These are phyloP conservation scores for Atractosteus spatula DNA, from an alignment of 2,113 vertebrate genomes.

Conservation along the genomic window DNA sequence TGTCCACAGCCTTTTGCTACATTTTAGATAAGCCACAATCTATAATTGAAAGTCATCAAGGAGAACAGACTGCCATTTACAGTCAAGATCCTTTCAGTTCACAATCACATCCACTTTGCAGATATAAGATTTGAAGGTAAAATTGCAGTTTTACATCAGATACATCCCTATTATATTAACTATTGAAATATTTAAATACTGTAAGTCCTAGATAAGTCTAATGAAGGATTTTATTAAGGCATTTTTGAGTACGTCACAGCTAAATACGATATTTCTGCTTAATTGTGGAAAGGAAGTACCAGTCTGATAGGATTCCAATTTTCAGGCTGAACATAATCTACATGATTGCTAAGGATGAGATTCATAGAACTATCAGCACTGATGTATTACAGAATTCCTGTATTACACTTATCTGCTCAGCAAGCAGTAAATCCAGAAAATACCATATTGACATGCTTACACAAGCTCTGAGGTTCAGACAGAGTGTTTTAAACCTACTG, in stretches of 20 bases:
- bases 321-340: background rate
- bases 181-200: no score
- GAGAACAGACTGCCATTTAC: no score
- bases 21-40: background rate
- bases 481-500: background rate
- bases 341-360: background rate
- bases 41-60: no score
- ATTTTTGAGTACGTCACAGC: no score
- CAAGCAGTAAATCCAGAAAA: background rate
- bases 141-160: no score
- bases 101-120: no score
- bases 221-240: no score
- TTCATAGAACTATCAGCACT: background rate
- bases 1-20: background rate
- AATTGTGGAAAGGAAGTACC: background rate
- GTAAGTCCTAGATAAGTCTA: no score
- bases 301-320: background rate
- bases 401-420: constrained; percentile 2
- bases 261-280: no score
- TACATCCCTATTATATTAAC: no score
- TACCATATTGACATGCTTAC: background rate
- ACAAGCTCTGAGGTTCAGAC: background rate
- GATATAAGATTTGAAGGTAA: no score
- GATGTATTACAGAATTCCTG: constrained; percentile 2
- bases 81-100: no score